These are phyloP conservation scores for Chitala chitala DNA, from an alignment of 2,113 vertebrate genomes.

Conservation along the genomic window DNA sequence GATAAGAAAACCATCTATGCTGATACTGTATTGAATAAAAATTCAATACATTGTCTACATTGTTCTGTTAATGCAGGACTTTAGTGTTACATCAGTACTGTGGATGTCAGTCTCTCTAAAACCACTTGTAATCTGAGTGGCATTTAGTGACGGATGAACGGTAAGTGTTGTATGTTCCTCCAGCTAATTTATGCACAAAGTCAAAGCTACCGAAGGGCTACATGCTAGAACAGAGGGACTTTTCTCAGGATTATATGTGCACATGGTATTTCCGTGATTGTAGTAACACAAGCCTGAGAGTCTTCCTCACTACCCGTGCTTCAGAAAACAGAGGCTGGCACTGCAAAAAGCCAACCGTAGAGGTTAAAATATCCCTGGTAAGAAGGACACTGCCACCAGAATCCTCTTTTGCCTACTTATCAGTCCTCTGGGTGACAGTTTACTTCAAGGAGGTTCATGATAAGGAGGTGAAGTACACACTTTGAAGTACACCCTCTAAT, in stretches of 20 bases:
- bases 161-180: not conserved
- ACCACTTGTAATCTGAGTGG: not conserved
- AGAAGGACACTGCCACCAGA: too few relatives aligned
- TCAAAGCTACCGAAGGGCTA: not conserved
- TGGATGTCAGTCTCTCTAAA: not conserved
- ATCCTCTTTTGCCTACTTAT: too few relatives aligned
- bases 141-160: conserved; percentile 14
- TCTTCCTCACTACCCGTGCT: too few relatives aligned
- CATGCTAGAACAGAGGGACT: not conserved
- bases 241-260: not conserved
- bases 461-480: not conserved
- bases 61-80: not conserved
- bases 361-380: too few relatives aligned
- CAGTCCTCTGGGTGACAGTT: too few relatives aligned
- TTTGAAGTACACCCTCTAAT: conserved; percentile 16
- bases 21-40: not conserved
- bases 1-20: not conserved
- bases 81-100: not conserved
- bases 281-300: too few relatives aligned
- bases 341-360: too few relatives aligned
- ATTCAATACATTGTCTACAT: not conserved
- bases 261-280: not conserved
- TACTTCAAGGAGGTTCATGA: conserved; percentile 15
- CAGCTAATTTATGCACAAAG: conserved; percentile 3
- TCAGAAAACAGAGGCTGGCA: not conserved